These are phyloP conservation scores for Gastrophysa polygoni DNA, from an alignment of 2,888 invertebrate species.

Conservation along the genomic window DNA sequence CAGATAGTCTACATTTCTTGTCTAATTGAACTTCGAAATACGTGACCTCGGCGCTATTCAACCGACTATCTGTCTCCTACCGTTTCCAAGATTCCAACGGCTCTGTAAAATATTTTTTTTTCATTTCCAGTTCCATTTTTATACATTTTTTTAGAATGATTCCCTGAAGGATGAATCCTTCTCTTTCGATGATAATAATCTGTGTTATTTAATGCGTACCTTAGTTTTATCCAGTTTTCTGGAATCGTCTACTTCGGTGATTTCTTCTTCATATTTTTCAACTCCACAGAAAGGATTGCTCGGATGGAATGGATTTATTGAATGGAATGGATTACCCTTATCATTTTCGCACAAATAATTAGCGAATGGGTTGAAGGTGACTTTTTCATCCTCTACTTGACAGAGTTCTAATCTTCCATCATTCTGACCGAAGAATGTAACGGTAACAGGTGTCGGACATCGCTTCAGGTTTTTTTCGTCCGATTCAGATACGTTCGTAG, in stretches of 20 bases:
- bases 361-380: constrained; percentile 51
- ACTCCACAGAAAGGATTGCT: constrained; percentile 51
- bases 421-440: constrained; percentile 63
- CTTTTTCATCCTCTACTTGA: constrained; percentile 41
- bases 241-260: constrained; percentile 16
- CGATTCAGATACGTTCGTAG: constrained; percentile 35
- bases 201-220: constrained; percentile 30
- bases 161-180: no score
- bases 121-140: no score
- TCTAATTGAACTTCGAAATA: no score
- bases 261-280: constrained; percentile 35
- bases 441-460: constrained; percentile 64
- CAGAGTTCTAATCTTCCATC: constrained; percentile 47
- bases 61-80: no score
- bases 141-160: no score
- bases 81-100: no score
- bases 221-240: constrained; percentile 25
- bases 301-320: constrained; percentile 42
- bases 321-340: constrained; percentile 57
- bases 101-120: no score
- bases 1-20: no score
- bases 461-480: constrained; percentile 49
- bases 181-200: no score
- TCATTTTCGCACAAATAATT: constrained; percentile 46
- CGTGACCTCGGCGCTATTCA: no score